Percentiles rank a stretch among this genome's conserved stretches.
These are phyloP conservation scores for Lytechinus variegatus DNA, from an alignment of 35 echinoderm and acorn worm species.

Conservation along the genomic window DNA sequence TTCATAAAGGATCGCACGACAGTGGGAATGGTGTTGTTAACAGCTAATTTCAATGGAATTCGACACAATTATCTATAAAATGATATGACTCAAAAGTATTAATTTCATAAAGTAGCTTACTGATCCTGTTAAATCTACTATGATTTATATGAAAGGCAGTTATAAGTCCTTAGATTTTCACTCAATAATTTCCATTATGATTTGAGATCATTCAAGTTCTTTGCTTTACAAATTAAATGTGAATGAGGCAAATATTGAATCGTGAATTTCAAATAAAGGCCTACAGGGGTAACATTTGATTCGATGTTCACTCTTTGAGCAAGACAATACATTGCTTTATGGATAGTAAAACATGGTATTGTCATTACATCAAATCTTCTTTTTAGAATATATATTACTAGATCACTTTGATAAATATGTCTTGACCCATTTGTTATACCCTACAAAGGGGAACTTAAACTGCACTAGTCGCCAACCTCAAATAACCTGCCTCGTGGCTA, in stretches of 20 bases:
- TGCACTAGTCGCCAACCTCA: neutral
- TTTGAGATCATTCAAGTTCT: neutral
- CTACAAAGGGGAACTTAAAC: neutral
- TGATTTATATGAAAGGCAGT: too few species aligned
- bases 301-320: neutral
- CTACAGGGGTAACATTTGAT: neutral
- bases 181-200: too few species aligned
- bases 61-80: too few species aligned
- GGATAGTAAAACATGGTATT: neutral
- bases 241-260: neutral
- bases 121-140: too few species aligned
- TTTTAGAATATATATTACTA: neutral
- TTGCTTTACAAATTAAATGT: neutral
- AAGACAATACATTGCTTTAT: neutral
- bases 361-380: neutral
- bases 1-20: too few species aligned
- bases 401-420: neutral
- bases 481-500: neutral
- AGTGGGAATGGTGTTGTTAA: too few species aligned
- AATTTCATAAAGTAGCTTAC: too few species aligned
- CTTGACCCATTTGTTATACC: neutral
- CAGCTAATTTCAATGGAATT: too few species aligned
- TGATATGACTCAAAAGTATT: too few species aligned
- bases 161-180: too few species aligned
- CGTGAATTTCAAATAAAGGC: neutral